Conservation (phyloP, 2,113 vertebrate species). For the Aphyosemion australe region DNA sequence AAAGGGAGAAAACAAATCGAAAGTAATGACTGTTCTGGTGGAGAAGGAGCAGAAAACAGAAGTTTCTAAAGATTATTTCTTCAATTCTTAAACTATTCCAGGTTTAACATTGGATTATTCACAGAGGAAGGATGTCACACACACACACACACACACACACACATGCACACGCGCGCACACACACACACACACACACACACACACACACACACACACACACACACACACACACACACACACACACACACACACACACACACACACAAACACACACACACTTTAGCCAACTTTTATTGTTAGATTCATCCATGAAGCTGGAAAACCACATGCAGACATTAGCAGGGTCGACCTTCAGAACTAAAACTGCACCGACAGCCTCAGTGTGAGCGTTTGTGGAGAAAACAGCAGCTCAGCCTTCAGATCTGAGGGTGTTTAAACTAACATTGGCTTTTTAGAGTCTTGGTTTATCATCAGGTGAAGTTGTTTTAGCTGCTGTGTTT, state of each 20-base stretch:
- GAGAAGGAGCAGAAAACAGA: constrained; percentile 13
- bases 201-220: too few species aligned
- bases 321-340: background rate
- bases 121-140: background rate
- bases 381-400: too few species aligned
- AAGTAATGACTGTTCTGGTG: constrained; percentile 5
- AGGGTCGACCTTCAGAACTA: background rate
- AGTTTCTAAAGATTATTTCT: constrained; percentile 3
- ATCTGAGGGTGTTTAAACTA: too few species aligned
- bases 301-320: constrained; percentile 1
- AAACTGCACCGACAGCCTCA: too few species aligned
- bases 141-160: background rate
- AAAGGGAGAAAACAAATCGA: background rate
- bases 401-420: too few species aligned
- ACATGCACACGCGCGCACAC: too few species aligned
- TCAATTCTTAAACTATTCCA: background rate
- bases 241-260: background rate
- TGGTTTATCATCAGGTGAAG: too few species aligned
- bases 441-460: too few species aligned
- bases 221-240: background rate
- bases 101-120: background rate
- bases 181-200: too few species aligned
- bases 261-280: background rate
- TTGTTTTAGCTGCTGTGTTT: too few species aligned
- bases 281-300: background rate